These are phyloP conservation scores for Rotaria macrura DNA, from an alignment of 2,888 invertebrate species.

Conservation along the genomic window DNA sequence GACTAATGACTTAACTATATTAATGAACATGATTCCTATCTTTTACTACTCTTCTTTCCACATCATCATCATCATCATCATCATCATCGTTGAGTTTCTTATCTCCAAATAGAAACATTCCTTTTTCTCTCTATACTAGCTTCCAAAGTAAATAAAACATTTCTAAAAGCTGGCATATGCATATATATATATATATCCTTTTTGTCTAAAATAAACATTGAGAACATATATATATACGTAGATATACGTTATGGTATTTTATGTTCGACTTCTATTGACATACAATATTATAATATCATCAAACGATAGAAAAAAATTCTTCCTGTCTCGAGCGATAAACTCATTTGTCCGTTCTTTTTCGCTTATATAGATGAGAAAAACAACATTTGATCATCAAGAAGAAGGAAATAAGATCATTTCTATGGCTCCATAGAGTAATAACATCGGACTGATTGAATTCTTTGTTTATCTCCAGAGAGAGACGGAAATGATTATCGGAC, in stretches of 20 bases:
- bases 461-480: not conserved
- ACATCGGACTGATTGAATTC: not conserved
- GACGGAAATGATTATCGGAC: not conserved
- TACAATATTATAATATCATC: not conserved
- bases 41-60: not conserved
- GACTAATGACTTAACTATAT: not conserved
- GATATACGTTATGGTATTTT: not conserved
- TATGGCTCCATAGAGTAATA: not conserved
- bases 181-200: not conserved
- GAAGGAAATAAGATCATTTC: not conserved
- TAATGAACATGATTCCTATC: not conserved
- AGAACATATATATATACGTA: not conserved
- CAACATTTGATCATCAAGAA: not conserved
- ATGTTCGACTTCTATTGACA: not conserved
- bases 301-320: not conserved
- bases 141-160: not conserved
- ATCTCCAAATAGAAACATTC: not conserved
- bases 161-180: not conserved
- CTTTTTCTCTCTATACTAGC: not conserved
- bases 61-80: not conserved
- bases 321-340: not conserved
- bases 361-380: not conserved
- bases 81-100: not conserved
- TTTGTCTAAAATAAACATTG: not conserved
- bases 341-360: not conserved